phyloP scores from a whole-genome alignment of 2,797 vertebrate genomes.

The Molossus molossus region DNA sequence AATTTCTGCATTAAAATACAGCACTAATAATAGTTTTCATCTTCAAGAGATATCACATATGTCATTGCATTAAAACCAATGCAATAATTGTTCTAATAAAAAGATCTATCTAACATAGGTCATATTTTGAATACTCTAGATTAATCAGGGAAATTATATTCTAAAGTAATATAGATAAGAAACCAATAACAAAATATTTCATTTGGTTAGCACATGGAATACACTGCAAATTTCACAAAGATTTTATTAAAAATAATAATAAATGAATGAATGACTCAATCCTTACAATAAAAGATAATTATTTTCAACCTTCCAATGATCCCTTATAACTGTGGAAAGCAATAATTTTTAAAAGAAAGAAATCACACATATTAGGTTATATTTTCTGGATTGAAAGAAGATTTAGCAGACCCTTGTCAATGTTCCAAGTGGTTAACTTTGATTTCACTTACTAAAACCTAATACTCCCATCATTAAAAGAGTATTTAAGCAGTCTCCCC shows the following conservation, averaged over 20 bases:
- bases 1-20: background rate
- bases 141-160: background rate
- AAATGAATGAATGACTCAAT: background rate
- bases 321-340: background rate
- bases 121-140: background rate
- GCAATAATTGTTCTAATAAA: background rate
- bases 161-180: background rate
- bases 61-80: background rate
- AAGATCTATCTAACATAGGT: background rate
- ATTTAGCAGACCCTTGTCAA: background rate
- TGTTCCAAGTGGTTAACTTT: conserved; percentile 35
- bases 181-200: background rate
- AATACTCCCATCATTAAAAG: background rate
- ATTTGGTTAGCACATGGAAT: background rate
- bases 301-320: background rate
- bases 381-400: background rate
- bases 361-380: background rate
- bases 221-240: background rate
- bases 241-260: conserved; percentile 1
- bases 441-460: conserved; percentile 11
- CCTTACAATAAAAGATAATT: background rate
- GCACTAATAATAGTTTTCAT: background rate
- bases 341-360: conserved; percentile 24
- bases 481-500: background rate
- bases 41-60: background rate